Percentiles rank a stretch among this genome's conserved stretches.
phyloP scores from a whole-genome alignment of 2,113 vertebrate genomes.

The Lasiurus borealis region DNA sequence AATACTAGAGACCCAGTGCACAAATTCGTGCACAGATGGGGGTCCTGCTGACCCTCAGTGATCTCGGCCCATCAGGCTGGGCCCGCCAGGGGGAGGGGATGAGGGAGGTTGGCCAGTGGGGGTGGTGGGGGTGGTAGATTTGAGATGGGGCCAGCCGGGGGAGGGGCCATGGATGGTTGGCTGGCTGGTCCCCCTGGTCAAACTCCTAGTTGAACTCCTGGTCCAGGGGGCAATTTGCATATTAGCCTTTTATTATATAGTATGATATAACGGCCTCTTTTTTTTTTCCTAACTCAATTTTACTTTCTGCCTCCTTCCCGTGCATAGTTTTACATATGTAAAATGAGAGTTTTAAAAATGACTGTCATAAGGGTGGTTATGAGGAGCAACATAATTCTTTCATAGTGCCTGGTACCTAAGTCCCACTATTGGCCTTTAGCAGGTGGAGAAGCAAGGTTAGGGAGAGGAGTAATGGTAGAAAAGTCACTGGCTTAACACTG shows the following conservation, averaged over 20 bases:
- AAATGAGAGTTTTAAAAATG: background rate
- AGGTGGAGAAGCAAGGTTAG: background rate
- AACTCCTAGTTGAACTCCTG: too few relatives aligned
- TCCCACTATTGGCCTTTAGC: background rate
- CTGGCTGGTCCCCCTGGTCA: too few relatives aligned
- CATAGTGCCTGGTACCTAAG: background rate
- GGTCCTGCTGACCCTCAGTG: rapidly evolving
- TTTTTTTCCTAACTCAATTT: background rate
- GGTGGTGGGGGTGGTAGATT: too few relatives aligned
- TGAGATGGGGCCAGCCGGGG: rapidly evolving
- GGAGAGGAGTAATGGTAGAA: background rate
- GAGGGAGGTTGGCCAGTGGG: too few relatives aligned
- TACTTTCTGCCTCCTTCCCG: background rate
- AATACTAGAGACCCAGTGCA: background rate
- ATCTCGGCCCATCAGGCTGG: too few relatives aligned
- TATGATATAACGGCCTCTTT: background rate
- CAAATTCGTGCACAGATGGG: too few relatives aligned
- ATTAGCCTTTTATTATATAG: too few relatives aligned
- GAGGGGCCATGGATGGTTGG: too few relatives aligned
- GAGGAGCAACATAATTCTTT: background rate
- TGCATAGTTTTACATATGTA: conserved; percentile 10
- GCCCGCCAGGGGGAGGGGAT: too few relatives aligned
- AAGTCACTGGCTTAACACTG: background rate
- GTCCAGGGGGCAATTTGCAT: too few relatives aligned
- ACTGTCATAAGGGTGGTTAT: background rate